Base-by-base conservation (phyloP, 2,888 invertebrate genomes). In the Agriopis marginaria region DNA sequence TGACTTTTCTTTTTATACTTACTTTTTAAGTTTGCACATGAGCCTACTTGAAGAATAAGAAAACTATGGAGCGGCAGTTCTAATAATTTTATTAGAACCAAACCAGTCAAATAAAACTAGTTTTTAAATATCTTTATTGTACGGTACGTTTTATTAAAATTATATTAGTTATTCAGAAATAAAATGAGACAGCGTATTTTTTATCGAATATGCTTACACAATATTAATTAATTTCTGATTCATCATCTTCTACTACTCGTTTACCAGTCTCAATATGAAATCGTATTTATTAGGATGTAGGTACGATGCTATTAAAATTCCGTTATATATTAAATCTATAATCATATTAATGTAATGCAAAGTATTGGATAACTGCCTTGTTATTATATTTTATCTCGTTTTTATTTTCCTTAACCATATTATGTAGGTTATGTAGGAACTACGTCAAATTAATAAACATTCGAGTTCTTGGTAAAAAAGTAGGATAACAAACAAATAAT, bases 1-100 rank as follows among this genome's bases (percentile, higher is more conserved):
- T 90, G 83, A 80, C 80, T 83, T 85, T 86, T 75, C 75, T 83
- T 81, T 87, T 84, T 89, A 89, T 73, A 58, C 45, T 58, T 55
- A 87, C 67, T 42, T 74, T 77, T 77, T 67, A 74, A 71, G 68
- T 74, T 75, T 71, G 72, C 64, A 47, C 72, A 71, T 79, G 85
- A 56, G 77, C 77, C 80, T 66, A 82, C 77, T 78, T 44, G 8
- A 11, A 66, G 80, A 79, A 82, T 75, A 84, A 44, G 72, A 76
- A 75, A 69, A 3, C 63, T 45, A 56, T 80, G 49, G 87, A 86
- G 87, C 70, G 63, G 77, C 39, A 11, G 44, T 49, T 14, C 11
- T 44, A 11, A 14, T 14, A 14, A 7, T 42, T 55, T 55, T 55
- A 23, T 23, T 23, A 23, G 17, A 23, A 23, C 17, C 17, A 23